Percentiles rank a stretch among this genome's conserved stretches.
phyloP scores from a whole-genome alignment of 2,888 invertebrate genomes.

The Eupithecia insigniata region DNA sequence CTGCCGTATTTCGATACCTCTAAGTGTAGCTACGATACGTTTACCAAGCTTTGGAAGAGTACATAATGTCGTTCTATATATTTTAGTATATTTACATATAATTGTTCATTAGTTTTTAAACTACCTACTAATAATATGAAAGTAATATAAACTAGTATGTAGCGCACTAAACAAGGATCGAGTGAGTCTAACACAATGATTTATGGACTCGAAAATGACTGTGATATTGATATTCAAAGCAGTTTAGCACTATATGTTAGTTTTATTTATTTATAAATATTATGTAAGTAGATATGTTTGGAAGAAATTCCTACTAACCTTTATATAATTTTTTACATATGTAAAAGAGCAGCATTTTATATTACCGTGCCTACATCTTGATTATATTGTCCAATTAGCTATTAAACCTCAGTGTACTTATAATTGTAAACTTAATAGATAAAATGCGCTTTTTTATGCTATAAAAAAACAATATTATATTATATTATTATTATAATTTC shows the following conservation, averaged over 20 bases:
- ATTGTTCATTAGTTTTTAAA: background rate
- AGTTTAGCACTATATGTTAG: conserved; percentile 51
- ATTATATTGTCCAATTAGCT: background rate
- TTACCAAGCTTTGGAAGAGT: no score
- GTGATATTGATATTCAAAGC: conserved; percentile 74
- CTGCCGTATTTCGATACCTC: background rate
- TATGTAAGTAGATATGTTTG: background rate
- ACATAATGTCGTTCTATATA: background rate
- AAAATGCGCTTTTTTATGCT: background rate
- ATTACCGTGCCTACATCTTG: background rate
- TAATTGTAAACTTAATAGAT: background rate
- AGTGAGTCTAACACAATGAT: conserved; percentile 27
- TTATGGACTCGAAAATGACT: conserved; percentile 59
- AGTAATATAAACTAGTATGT: background rate
- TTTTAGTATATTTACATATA: background rate
- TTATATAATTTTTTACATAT: background rate
- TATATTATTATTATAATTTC: no score
- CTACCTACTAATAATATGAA: background rate
- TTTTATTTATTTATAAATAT: conserved; percentile 55
- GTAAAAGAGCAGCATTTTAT: background rate
- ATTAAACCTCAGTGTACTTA: background rate
- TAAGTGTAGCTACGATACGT: background rate
- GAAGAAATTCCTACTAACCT: background rate
- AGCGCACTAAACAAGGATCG: conserved; percentile 9
- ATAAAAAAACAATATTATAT: no score